Base-by-base conservation (phyloP, 2,888 invertebrate genomes). In the Melanargia galathea region DNA sequence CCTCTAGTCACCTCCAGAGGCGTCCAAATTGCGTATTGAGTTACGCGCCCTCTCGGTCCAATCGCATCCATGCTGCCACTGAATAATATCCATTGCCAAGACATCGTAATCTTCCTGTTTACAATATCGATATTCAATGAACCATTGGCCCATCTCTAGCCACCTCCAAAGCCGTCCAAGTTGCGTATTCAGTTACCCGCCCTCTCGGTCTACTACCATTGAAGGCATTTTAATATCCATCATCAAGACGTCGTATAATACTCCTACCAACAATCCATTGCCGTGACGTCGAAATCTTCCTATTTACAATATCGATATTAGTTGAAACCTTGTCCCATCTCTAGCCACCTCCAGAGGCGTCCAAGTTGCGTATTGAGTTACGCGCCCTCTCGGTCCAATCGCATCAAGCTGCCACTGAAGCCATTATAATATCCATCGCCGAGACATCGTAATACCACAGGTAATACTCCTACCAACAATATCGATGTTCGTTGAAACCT, bases 321-420 rank as follows among this genome's bases (percentile, higher is more conserved):
- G 8, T 45, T 18, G 33, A 11, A 56, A 8, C 13, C 5, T 16
- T 55, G 20, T 18, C 71, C 48, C 79, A 71, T 65, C 78, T 30
- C 79, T 79, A 75, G 8, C 5, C 26, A 51, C 20, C 76, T 74
- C 79, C 67, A 73, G 79, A 80, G 83, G 81, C 81, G 86, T 87
- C 86, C 85, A 86, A 89, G 82, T 87, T 84, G 80, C 80, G 87
- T 89, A 90, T 90, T 84, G 83, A 90, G 87, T 90, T 90, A 89
- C 88, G 76, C 80, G 78, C 78, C 79, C 80, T 78, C 72, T 75
- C 78, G 76, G 82, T 79, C 88, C 84, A 84, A 86, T 87, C 84
- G 84, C 75, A 82, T 84, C 82, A 82, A 73, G 69, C 72, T 71
- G 71, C 73, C 78, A 70, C 71, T 63, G 73, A 75, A 72, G 72